Base-by-base conservation (phyloP, 2,888 invertebrate species). In the Orchesella flavescens region DNA sequence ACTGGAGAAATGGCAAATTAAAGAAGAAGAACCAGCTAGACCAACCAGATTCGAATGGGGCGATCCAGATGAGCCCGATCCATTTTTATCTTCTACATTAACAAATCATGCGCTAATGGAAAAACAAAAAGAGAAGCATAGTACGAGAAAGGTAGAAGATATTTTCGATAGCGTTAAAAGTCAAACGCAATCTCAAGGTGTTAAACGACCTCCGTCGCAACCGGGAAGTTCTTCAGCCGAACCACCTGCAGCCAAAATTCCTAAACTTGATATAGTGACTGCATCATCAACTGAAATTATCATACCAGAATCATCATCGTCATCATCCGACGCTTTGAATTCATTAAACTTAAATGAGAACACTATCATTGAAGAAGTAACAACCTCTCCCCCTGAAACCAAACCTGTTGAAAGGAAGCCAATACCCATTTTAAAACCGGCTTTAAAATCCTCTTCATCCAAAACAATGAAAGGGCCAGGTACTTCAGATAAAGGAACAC, bases 21-120 rank as follows among this genome's bases (percentile, higher is more conserved):
- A 72, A 57, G 76, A 89, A 53, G 92, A 92, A 87, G 91, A 91
- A 72, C 90, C 91, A 12, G 92, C 93, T 0, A 92, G 92, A 82
- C 93, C 93, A 23, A 93, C 93, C 0, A 89, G 93, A 86, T 93
- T 93, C 89, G 95, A 95, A 89, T 92, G 94, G 89, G 94, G 94
- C 0, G 94, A 94, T 69, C 92, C 94, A 24, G 94, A 94, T 89
- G 93, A 93, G 84, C 79, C 92, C 91, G 72, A 93, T 93, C 15
- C 94, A 94, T 88, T 94, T 94, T 1, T 94, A 94, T 89, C 94
- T 94, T 1, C 91, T 94, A 24, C 92, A 93, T 61, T 86, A 43
- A 85, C 83, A 2, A 83, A 84, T 68, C 85, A 85, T 49, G 73
- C 85, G 0, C 21, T 86, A 19, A 85, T 86, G 85, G 87, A 88